phyloP scores from a whole-genome alignment of 2,888 invertebrate genomes.

The Hydrotaea diabolus region DNA sequence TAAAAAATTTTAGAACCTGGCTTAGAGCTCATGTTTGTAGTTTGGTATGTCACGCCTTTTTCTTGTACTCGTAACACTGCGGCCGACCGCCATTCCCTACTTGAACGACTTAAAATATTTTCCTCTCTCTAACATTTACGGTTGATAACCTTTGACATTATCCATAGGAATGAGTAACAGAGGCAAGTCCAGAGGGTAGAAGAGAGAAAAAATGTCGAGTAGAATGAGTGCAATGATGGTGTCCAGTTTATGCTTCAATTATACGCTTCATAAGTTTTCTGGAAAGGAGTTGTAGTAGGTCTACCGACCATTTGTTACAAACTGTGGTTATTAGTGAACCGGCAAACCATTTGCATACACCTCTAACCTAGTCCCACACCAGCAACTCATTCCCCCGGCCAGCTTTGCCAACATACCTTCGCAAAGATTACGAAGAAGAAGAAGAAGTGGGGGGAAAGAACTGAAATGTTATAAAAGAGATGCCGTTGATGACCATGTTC shows the following conservation, averaged over 20 bases:
- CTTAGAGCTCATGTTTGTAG: no score
- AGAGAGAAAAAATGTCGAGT: neutral
- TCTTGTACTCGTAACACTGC: no score
- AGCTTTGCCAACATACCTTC: neutral
- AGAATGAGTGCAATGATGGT: neutral
- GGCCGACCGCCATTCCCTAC: no score
- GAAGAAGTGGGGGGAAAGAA: constrained; percentile 15
- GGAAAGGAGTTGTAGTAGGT: constrained; percentile 22
- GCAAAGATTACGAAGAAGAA: neutral
- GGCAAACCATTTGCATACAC: neutral
- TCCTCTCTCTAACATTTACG: no score
- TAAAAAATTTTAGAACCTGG: no score
- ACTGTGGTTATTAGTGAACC: constrained; percentile 10
- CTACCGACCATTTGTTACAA: constrained; percentile 2
- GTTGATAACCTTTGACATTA: constrained; percentile 48
- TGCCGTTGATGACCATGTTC: constrained; percentile 64
- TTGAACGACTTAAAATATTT: no score
- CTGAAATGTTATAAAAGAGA: constrained; percentile 51
- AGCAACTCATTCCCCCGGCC: neutral
- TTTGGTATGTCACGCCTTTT: no score
- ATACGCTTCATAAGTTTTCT: constrained; percentile 58
- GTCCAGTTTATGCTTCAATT: constrained; percentile 56
- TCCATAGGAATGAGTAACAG: neutral
- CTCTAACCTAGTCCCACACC: neutral
- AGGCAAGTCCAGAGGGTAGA: no score